Base-by-base conservation (phyloP, 2,888 invertebrate genomes). In the Mythimna ferrago region DNA sequence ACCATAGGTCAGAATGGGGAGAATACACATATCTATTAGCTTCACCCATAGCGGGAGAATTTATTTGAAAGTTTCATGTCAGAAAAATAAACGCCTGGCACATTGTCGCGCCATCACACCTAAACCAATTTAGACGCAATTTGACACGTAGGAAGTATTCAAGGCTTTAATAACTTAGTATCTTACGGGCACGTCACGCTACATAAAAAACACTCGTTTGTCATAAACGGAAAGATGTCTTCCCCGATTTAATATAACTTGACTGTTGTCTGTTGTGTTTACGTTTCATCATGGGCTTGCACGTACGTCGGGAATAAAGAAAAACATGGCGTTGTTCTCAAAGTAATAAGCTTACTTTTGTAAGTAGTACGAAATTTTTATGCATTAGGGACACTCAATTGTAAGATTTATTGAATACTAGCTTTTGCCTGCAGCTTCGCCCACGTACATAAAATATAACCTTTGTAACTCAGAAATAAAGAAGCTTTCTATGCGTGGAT, bases 241-340 rank as follows among this genome's bases (percentile, higher is more conserved):
- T 64, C 61, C n/a, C 54, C 21, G 54, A 76, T 85, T 84, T 85
- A 82, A 82, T 85, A 79, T 76, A 79, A 71, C 71, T 79, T 76
- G 60, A 76, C 60, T 63, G 57, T 66, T 78, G 57, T 81, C 60
- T 61, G 57, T 66, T 78, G 53, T 79, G 70, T 83, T 84, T 71
- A 68, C 61, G 70, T 84, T 84, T 73, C 73, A 78, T 84, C 62
- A 61, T 32, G 10, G n/a, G 26, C 57, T 44, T 58, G 56, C 60
- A 48, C 21, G 51, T 6, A 32, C n/a, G 19, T 38, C 16, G 62
- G 35, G 26, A 48, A 66, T 63, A 63, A 51, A 69, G 68, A 57
- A 64, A 76, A 69, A 26, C 38, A 63, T 44, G 0, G 35, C 41
- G 57, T 44, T 57, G 35, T 67, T 61, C 14, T 72, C 6, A 19